Base-by-base conservation (phyloP, 1,140 invertebrate genomes). In the Parapsyche elsis region DNA sequence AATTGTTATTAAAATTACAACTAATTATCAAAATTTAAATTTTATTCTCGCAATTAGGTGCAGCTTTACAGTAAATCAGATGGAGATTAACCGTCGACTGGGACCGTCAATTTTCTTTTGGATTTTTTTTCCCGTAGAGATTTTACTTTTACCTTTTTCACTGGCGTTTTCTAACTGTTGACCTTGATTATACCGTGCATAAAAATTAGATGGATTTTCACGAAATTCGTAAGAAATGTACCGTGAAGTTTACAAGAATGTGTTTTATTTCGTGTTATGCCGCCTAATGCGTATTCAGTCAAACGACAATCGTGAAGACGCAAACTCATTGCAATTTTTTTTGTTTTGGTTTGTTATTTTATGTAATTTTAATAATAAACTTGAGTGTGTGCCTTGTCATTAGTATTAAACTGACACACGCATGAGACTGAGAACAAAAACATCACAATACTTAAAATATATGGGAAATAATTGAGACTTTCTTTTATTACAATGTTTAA, bases 131-230 rank as follows among this genome's bases (percentile, higher is more conserved):
- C 12, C 16, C 49, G 49, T 53, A 38, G 30, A 38, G 1, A 38
- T 38, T 61, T 73, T 9, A 73, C 71, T 73, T 73, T 73, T 73
- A 49, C 71, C 38, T 46, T 73, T 44, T 71, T 71, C 67, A 30
- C 23, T 38, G 57, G 7, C 49, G 57, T 61, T 61, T 67, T 67
- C 64, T 26, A 26, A 26, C 9, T 12, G 64, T 16, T 73, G 71
- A n/a, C 71, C 71, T 73, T 73, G 71, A 73, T 73, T 73, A 49
- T 73, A 46, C 16, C 38, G 19, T 73, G 71, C 71, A 73, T 73
- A 46, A 73, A 73, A 73, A 73, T 73, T 21, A 21, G 30, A 46
- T 23, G 45, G 26, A 1, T 73, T 73, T 73, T 73, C 14, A 46
- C 71, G 38, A 73, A 67, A 67, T 19, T 67, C 16, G 21, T 21